Evolutionary conservation across 92 coral and sea anemone species (phyloP), one percentile per base, ranked within the genome.

Genomic region (Galaxea fascicularis): DNA sequence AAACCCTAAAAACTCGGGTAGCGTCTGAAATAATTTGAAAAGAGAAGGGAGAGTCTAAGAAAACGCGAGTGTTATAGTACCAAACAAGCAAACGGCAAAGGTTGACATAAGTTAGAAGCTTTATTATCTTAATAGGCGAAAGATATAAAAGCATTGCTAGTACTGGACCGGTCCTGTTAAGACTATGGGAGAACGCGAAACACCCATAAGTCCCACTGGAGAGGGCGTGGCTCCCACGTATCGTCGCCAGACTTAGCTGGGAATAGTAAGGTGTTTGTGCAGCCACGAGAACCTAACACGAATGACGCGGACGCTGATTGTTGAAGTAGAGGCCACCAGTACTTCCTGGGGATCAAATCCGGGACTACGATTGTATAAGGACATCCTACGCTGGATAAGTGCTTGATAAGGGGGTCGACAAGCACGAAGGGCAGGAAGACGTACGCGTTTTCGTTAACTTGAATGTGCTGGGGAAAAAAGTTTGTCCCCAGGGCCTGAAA

Each of bases 161-260:
- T 24, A 49, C 20, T 25, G 18, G 52, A 68, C 52, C 26, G 51
- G 74, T 68, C 17, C 74, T 35, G 51, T 35, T 49, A 47, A 72
- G 77, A 10, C 4, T 20, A 71, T 44, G 60, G 21, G 39, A 72
- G 29, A 70, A 29, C 73, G 47, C 31, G 78, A 39, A 70, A 70
- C 26, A 45, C 76, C 63, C 77, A 73, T 17, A 26, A 7, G 30
- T 35, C 51, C 46, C 49, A 66, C 10, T 30, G 62, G 41, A 72
- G 59, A 65, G 45, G 28, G 71, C 44, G 46, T 11, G 60, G 60
- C 77, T 30, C 30, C 10, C 12, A 0, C 28, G 35, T 0, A 5
- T 25, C 4, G 17, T 5, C 21, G 9, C 69, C 69, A 4, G 0
- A 8, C 18, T 10, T 8, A 14, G 69, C 8, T 7, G 69, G 69